Conservation (phyloP, 2,797 vertebrate species). For the Centroberyx gerrardi region DNA sequence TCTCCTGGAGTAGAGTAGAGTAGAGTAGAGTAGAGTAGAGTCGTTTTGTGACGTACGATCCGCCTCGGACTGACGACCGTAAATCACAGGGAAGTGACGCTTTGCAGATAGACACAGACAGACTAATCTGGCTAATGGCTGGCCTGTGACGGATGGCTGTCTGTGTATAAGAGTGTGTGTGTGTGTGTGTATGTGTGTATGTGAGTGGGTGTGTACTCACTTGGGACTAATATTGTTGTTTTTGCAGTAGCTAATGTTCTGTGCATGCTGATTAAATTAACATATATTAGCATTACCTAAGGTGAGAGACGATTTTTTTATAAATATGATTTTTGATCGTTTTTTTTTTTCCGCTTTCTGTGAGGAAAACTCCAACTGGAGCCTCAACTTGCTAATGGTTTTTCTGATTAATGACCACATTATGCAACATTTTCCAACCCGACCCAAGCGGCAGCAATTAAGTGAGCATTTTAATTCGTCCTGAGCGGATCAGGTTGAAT, state of each 20-base stretch:
- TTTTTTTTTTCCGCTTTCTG: background rate
- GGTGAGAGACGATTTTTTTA: background rate
- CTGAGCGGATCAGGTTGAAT: background rate
- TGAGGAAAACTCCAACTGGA: background rate
- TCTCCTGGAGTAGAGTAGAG: background rate
- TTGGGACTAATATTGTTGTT: background rate
- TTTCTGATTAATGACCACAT: conserved; percentile 15
- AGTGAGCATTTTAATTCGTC: background rate
- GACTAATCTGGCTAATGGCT: conserved; percentile 76
- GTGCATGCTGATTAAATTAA: conserved; percentile 44
- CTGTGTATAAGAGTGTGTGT: background rate
- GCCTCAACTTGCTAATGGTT: conserved; percentile 5
- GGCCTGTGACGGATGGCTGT: conserved; percentile 38
- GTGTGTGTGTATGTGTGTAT: conserved; percentile 20
- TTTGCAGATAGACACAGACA: conserved; percentile 63
- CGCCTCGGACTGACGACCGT: conserved; percentile 8
- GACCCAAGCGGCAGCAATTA: conserved; percentile 34
- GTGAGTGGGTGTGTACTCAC: background rate
- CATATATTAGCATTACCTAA: background rate
- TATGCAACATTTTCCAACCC: conserved; percentile 1
- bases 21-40: too few species aligned
- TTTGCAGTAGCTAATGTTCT: background rate
- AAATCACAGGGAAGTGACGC: conserved; percentile 58
- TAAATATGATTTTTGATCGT: background rate
- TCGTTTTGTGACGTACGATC: conserved; percentile 16